These are phyloP conservation scores for Spisula subtruncata DNA, from an alignment of 2,888 invertebrate genomes.

Conservation along the genomic window DNA sequence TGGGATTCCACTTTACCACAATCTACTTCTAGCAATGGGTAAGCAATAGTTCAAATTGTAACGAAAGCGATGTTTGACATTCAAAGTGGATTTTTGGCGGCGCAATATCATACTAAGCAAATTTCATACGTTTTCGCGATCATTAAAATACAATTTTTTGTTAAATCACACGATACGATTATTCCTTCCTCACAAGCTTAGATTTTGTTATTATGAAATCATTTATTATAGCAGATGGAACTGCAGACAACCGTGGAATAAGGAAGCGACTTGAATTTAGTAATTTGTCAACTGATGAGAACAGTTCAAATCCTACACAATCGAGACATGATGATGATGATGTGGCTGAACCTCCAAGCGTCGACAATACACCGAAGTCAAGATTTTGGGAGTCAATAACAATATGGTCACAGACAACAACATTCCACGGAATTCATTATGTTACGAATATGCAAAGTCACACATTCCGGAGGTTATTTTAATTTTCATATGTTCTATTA, in stretches of 20 bases:
- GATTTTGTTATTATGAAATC: neutral
- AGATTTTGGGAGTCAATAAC: slow-evolving; percentile 31
- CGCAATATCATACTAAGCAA: neutral
- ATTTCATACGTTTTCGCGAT: neutral
- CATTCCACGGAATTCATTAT: slow-evolving; percentile 29
- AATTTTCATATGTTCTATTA: no score
- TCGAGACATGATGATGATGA: neutral
- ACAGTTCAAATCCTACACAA: neutral
- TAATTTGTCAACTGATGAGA: neutral
- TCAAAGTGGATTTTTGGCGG: neutral
- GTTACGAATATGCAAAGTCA: slow-evolving; percentile 16
- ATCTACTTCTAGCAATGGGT: neutral
- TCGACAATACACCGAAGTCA: neutral
- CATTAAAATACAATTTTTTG: neutral
- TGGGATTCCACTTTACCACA: neutral
- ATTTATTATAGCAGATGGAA: neutral
- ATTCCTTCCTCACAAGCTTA: no score
- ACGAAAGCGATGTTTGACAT: neutral
- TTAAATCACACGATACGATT: neutral
- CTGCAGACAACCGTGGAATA: neutral
- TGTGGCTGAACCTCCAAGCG: neutral
- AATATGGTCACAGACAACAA: slow-evolving; percentile 30
- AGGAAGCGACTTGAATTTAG: neutral
- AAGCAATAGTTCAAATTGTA: neutral
- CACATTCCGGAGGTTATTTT: slow-evolving; percentile 13